Evolutionary conservation across 1,140 invertebrate species (phyloP).

Genomic region (Drosophila baimaii): DNA sequence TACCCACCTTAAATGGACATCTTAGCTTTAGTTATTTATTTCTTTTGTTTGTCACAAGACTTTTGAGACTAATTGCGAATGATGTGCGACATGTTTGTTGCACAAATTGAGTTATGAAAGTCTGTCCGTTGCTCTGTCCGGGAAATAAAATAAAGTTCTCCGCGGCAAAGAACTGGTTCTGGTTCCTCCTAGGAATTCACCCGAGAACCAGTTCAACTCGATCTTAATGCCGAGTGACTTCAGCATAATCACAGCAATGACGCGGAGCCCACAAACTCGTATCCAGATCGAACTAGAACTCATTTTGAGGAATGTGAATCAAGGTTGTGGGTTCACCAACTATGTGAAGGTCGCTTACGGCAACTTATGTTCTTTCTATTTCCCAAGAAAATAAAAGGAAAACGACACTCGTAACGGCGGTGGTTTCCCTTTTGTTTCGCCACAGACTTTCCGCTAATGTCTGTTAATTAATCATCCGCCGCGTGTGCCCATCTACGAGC

Average conservation of each 20-base stretch:
- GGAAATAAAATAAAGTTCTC: slow-evolving; percentile 22
- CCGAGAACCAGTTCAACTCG: slow-evolving; percentile 35
- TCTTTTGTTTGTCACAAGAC: slow-evolving; percentile 19
- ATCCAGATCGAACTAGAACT: slow-evolving; percentile 40
- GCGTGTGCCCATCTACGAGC: slow-evolving; percentile 45
- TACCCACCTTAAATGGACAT: slow-evolving; percentile 39
- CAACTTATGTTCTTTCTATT: slow-evolving; percentile 43
- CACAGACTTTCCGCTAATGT: slow-evolving; percentile 63
- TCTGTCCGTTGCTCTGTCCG: neutral
- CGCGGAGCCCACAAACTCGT: slow-evolving; percentile 8
- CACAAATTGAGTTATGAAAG: slow-evolving; percentile 44
- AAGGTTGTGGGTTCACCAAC: slow-evolving; percentile 42
- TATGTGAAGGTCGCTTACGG: slow-evolving; percentile 65
- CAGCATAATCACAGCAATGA: slow-evolving; percentile 37
- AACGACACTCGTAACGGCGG: slow-evolving; percentile 13
- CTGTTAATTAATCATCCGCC: slow-evolving; percentile 69
- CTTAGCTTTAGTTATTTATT: neutral
- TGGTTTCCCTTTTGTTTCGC: slow-evolving; percentile 59
- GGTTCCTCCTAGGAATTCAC: slow-evolving; percentile 11
- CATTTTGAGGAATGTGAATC: slow-evolving; percentile 45
- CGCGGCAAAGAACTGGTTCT: slow-evolving; percentile 32
- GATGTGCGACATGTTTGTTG: slow-evolving; percentile 26
- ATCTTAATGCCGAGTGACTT: neutral
- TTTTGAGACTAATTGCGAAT: slow-evolving; percentile 28
- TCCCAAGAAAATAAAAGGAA: slow-evolving; percentile 23